These are phyloP conservation scores for Caenorhabditis drosophilae DNA, from an alignment of 2,888 invertebrate species.

Conservation along the genomic window DNA sequence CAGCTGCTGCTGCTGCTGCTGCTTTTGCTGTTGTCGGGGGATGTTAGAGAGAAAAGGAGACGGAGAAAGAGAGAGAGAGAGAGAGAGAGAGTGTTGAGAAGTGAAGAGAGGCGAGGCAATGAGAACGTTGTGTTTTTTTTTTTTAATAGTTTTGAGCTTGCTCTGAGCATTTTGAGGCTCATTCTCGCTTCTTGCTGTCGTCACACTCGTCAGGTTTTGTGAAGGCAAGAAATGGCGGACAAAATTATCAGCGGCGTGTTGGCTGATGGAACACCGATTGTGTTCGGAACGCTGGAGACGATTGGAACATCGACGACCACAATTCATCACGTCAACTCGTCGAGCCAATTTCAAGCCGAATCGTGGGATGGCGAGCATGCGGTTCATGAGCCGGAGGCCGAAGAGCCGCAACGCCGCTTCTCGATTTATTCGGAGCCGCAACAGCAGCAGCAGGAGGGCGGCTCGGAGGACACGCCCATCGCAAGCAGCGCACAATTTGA, in stretches of 20 bases:
- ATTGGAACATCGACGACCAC: conserved; percentile 19
- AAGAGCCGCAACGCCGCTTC: conserved; percentile 14
- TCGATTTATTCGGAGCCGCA: conserved; percentile 27
- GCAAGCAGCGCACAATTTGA: conserved; percentile 55
- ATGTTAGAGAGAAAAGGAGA: too few species aligned
- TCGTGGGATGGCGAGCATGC: conserved; percentile 56
- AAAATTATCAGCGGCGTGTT: conserved; percentile 32
- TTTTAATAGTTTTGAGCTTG: too few species aligned
- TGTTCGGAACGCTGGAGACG: conserved; percentile 23
- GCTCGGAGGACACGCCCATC: conserved; percentile 48
- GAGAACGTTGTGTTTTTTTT: too few species aligned
- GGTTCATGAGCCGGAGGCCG: conserved; percentile 37
- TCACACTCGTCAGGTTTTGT: too few species aligned
- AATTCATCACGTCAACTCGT: conserved; percentile 45
- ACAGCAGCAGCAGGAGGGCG: conserved; percentile 3
- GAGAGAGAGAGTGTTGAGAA: too few species aligned
- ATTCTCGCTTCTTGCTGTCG: too few species aligned
- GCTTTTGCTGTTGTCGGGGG: too few species aligned
- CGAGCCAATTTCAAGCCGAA: conserved; percentile 49
- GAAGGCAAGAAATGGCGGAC: background rate
- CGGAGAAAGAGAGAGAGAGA: too few species aligned
- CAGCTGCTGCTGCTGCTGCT: too few species aligned
- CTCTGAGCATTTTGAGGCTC: too few species aligned
- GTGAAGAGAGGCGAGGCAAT: too few species aligned
- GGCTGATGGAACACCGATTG: conserved; percentile 32